Conservation (phyloP, 1,140 invertebrate species). For the Sipha flava region DNA sequence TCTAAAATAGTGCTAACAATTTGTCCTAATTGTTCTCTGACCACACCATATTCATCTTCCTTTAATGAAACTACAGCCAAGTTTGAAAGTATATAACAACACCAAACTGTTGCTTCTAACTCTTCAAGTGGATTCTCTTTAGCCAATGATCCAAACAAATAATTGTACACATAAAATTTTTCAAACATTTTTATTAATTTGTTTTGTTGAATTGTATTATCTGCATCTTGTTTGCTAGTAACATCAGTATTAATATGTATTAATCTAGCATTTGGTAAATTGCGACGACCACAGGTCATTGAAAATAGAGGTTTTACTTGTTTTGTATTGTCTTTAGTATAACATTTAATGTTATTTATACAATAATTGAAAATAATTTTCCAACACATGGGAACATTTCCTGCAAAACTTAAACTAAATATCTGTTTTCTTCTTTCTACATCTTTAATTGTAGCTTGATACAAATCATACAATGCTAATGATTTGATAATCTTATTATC, state of each 20-base stretch:
- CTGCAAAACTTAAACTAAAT: slow-evolving; percentile 20
- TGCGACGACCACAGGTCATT: background rate
- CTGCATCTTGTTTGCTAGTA: background rate
- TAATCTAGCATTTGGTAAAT: background rate
- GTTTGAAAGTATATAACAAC: slow-evolving; percentile 22
- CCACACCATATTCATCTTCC: slow-evolving; percentile 14
- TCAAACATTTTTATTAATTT: background rate
- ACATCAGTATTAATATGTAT: background rate
- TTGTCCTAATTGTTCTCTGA: background rate
- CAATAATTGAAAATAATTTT: slow-evolving; percentile 20
- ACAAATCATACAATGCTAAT: slow-evolving; percentile 13
- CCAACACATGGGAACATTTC: background rate
- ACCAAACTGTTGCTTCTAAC: slow-evolving; percentile 8
- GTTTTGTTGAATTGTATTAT: background rate
- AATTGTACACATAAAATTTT: background rate
- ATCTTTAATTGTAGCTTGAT: slow-evolving; percentile 16
- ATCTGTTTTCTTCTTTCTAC: background rate
- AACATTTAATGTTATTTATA: background rate
- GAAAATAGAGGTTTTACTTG: background rate
- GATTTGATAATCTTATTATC: slow-evolving; percentile 10
- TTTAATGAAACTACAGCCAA: slow-evolving; percentile 17
- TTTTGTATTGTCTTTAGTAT: background rate
- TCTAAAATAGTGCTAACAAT: slow-evolving; percentile 3
- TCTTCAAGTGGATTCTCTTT: slow-evolving; percentile 10
- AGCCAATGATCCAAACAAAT: background rate